Conservation (phyloP, 2,113 vertebrate genomes). For the Rattus norvegicus region DNA sequence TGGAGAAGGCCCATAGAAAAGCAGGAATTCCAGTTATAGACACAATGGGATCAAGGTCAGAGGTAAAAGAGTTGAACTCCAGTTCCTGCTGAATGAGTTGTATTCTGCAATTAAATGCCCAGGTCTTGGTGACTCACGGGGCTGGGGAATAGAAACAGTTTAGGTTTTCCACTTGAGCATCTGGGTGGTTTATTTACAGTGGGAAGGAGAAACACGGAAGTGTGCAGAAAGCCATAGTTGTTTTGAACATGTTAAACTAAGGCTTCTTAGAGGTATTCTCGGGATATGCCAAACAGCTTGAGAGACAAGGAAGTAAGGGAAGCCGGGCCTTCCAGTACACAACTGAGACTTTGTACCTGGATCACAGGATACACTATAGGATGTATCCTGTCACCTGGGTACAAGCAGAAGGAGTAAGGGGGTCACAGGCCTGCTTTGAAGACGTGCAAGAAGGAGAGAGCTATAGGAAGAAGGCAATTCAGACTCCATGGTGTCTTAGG, state of each 20-base stretch:
- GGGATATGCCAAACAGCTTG: background rate
- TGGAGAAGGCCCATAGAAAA: background rate
- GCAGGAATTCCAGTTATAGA: too few species aligned
- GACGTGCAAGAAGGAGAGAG: background rate
- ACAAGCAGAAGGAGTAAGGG: background rate
- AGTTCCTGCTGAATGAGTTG: background rate
- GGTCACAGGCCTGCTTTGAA: background rate
- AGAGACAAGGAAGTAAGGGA: background rate
- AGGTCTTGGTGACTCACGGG: background rate
- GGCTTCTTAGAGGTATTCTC: background rate
- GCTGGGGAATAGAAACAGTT: rapidly evolving
- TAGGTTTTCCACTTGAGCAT: background rate
- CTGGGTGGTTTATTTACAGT: background rate
- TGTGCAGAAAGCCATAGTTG: background rate
- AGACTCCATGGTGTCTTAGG: background rate
- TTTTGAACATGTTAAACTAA: background rate
- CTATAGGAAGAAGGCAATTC: background rate
- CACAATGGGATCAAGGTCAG: too few species aligned
- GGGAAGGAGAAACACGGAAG: background rate
- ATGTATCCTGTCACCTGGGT: rapidly evolving
- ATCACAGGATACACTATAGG: background rate
- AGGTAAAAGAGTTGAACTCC: rapidly evolving
- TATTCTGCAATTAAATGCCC: background rate
- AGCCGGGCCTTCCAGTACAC: background rate
- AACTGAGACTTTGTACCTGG: background rate